These are phyloP conservation scores for Buphagus erythrorhynchus DNA, from an alignment of 2,797 vertebrate genomes.

Conservation along the genomic window DNA sequence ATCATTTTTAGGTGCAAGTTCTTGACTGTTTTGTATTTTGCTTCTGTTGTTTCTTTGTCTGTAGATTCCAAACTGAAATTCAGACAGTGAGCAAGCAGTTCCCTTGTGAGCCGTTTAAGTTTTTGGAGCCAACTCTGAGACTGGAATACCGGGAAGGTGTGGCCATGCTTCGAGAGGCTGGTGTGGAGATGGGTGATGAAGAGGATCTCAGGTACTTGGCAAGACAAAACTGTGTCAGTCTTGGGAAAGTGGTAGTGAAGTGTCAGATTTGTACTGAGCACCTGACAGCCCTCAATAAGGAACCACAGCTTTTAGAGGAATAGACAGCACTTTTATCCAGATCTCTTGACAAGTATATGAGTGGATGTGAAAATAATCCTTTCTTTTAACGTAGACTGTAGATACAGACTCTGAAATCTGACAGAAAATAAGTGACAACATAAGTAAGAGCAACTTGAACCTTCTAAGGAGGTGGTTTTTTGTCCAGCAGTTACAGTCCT, in stretches of 20 bases:
- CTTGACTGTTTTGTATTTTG: background rate
- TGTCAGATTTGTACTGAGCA: background rate
- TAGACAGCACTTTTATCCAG: background rate
- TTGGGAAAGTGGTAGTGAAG: background rate
- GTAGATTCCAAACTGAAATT: slow-evolving; percentile 96
- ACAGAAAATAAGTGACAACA: background rate
- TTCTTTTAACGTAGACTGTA: background rate
- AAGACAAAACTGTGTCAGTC: background rate
- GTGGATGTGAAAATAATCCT: background rate
- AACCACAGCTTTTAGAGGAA: background rate
- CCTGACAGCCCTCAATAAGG: background rate
- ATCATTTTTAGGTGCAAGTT: background rate
- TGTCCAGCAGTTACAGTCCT: background rate
- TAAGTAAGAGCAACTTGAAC: background rate
- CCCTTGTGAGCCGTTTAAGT: slow-evolving; percentile 95
- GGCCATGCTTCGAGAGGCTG: slow-evolving; percentile 92
- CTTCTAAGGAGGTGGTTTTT: background rate
- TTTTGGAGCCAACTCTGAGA: slow-evolving; percentile 95
- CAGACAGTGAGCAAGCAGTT: slow-evolving; percentile 93
- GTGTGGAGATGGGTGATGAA: slow-evolving; percentile 97
- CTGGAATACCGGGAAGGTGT: slow-evolving; percentile 91
- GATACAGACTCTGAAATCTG: background rate
- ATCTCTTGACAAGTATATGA: background rate
- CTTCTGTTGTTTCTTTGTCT: background rate
- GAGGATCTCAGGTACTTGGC: slow-evolving; percentile 91